These are phyloP conservation scores for Pristionchus maxplancki DNA, from an alignment of 2,888 invertebrate species.

Conservation along the genomic window DNA sequence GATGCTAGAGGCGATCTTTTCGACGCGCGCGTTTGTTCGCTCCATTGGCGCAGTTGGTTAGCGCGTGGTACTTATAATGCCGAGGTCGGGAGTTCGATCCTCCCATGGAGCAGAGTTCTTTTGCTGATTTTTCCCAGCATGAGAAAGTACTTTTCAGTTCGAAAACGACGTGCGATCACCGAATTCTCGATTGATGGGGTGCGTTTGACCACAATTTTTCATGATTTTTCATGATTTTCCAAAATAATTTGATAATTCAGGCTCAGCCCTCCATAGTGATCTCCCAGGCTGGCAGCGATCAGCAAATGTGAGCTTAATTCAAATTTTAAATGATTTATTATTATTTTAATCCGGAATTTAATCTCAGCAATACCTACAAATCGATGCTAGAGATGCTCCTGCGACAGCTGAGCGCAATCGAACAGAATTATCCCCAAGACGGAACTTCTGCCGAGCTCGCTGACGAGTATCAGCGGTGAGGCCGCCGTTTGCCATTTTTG, in stretches of 20 bases:
- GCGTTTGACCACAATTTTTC: not conserved
- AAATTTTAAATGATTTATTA: not conserved
- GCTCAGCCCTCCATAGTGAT: not conserved
- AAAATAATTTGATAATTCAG: not conserved
- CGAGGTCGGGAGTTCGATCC: conserved; percentile 47
- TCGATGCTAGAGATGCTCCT: not conserved
- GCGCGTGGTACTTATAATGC: conserved; percentile 46
- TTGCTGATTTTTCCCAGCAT: not conserved
- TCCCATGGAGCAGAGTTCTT: conserved; percentile 44
- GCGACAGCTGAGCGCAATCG: not conserved
- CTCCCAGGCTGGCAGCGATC: not conserved
- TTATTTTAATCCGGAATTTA: not conserved
- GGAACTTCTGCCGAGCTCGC: not conserved
- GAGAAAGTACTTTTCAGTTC: not conserved
- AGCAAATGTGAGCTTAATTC: not conserved
- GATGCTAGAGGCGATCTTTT: conserved; percentile 5
- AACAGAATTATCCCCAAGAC: not conserved
- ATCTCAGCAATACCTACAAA: not conserved
- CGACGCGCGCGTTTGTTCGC: not conserved
- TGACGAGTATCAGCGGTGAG: conserved; percentile 2
- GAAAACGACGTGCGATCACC: not conserved
- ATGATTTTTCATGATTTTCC: not conserved
- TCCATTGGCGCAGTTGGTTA: conserved; percentile 47
- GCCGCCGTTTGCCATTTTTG: not conserved
- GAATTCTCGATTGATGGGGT: not conserved